Conservation (phyloP, 2,113 vertebrate genomes). For the Pedetes capensis region DNA sequence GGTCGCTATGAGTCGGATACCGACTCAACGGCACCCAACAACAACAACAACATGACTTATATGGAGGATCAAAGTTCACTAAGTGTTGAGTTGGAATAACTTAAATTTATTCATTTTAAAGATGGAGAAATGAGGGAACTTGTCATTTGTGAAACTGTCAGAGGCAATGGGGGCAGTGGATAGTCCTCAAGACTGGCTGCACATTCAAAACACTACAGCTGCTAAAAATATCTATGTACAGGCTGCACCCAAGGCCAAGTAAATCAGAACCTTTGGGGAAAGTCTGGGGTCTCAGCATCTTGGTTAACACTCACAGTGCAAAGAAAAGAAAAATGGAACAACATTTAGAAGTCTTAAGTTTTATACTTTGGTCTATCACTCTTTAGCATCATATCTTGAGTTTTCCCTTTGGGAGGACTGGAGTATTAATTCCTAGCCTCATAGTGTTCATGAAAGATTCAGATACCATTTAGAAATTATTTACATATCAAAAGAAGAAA, state of each 20-base stretch:
- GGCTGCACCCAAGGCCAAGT: neutral
- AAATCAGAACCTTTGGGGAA: neutral
- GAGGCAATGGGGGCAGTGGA: neutral
- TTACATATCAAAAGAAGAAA: neutral
- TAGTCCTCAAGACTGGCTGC: neutral
- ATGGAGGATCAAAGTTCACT: neutral
- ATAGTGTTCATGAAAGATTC: neutral
- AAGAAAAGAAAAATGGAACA: neutral
- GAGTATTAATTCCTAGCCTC: neutral
- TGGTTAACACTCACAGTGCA: neutral
- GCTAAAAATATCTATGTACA: neutral
- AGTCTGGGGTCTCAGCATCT: neutral
- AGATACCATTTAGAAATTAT: neutral
- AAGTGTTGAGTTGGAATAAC: neutral
- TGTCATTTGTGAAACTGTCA: neutral
- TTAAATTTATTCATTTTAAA: neutral
- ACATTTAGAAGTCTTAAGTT: neutral
- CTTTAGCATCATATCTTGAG: neutral
- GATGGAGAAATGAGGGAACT: neutral
- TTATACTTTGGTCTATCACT: neutral
- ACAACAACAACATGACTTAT: neutral
- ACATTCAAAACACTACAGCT: neutral
- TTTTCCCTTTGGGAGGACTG: neutral
- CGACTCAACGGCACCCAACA: too few relatives aligned
- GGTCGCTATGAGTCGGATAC: too few relatives aligned